A percentile compares a stretch with the other conserved stretches of the same genome.
Evolutionary conservation across 2,888 invertebrate genomes (phyloP).

Genomic region (Polyommatus icarus): DNA sequence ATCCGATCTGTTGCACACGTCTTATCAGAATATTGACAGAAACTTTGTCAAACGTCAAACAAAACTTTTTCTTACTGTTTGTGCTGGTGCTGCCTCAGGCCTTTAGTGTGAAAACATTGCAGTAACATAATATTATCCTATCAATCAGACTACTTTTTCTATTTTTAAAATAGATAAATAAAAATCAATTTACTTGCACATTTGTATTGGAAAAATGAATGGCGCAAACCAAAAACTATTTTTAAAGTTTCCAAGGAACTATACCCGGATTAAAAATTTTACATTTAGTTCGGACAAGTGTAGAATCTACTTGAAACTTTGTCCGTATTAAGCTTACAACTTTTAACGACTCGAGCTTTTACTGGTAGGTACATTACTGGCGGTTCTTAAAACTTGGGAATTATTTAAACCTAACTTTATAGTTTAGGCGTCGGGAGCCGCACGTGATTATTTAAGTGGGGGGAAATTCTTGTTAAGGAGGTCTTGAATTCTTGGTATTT

Average conservation of each 20-base stretch:
- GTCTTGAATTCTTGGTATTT: background rate
- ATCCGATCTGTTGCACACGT: no score
- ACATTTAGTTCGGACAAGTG: background rate
- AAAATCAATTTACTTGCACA: background rate
- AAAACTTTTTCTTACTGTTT: no score
- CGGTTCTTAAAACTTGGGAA: conserved; percentile 12
- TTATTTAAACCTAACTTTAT: background rate
- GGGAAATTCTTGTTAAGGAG: background rate
- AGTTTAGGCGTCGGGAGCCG: conserved; percentile 1
- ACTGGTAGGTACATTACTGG: conserved; percentile 4
- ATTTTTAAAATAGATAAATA: no score
- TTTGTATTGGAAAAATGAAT: background rate
- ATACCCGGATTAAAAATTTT: conserved; percentile 5
- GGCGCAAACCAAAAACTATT: background rate
- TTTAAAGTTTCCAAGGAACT: background rate
- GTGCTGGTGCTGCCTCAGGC: no score
- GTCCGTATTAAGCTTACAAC: conserved; percentile 27
- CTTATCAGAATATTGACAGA: no score
- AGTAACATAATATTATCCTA: no score
- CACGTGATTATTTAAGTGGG: conserved; percentile 2
- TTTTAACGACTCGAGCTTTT: conserved; percentile 23
- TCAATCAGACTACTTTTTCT: no score
- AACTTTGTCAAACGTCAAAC: no score
- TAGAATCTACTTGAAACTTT: conserved; percentile 14
- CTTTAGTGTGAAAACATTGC: no score